Conservation (phyloP, 2,888 invertebrate genomes). For the Phaonia tiefii region DNA sequence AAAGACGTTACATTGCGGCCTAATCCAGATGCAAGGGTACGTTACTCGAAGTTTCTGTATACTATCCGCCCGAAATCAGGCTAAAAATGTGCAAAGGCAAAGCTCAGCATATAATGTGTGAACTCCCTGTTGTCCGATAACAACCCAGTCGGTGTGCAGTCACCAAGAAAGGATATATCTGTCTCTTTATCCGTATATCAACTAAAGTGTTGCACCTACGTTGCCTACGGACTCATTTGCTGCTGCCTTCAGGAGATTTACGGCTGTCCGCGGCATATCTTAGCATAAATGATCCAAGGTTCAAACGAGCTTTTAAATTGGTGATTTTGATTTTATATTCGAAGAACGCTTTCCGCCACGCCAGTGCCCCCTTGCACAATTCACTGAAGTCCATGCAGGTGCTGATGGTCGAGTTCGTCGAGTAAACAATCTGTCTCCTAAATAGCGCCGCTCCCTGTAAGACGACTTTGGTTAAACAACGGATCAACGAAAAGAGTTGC, state of each 20-base stretch:
- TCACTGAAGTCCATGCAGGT: conserved; percentile 54
- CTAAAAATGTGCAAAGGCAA: conserved; percentile 27
- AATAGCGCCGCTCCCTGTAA: too few species aligned
- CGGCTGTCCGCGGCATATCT: conserved; percentile 49
- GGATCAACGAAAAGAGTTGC: too few species aligned
- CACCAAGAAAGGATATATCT: too few species aligned
- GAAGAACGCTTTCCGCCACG: conserved; percentile 50
- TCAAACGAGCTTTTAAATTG: conserved; percentile 40
- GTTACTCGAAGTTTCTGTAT: conserved; percentile 50
- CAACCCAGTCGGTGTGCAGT: conserved; percentile 42
- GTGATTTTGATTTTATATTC: conserved; percentile 54
- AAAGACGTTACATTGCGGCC: conserved; percentile 35
- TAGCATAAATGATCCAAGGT: conserved; percentile 53
- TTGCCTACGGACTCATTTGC: conserved; percentile 62
- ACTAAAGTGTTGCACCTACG: too few species aligned
- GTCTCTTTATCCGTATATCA: too few species aligned
- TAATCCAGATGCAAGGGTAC: conserved; percentile 38
- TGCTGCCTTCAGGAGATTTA: conserved; percentile 60
- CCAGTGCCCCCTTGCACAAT: conserved; percentile 45
- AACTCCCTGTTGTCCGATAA: conserved; percentile 39
- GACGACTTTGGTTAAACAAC: too few species aligned
- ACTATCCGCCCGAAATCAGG: conserved; percentile 35
- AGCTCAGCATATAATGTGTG: conserved; percentile 38
- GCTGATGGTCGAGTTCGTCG: conserved; percentile 54
- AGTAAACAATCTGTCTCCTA: too few species aligned